These are phyloP conservation scores for Microcebus ravelobensis DNA, from an alignment of 2,113 vertebrate species.

Conservation along the genomic window DNA sequence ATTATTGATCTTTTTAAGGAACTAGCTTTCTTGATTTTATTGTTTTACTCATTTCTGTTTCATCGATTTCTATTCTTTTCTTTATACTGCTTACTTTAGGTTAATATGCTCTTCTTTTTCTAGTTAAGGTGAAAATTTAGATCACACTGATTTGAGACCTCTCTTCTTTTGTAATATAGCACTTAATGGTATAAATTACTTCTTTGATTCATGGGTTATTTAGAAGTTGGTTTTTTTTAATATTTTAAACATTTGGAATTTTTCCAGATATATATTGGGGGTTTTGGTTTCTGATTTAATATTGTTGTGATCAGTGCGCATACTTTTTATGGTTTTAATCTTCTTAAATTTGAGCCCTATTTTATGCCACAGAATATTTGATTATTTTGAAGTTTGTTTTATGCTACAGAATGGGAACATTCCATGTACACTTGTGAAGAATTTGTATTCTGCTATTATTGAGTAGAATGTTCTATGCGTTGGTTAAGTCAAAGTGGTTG, in stretches of 20 bases:
- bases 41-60: not conserved
- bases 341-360: not conserved
- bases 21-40: not conserved
- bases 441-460: not conserved
- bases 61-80: not conserved
- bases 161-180: not conserved
- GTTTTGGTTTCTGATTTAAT: conserved; percentile 29
- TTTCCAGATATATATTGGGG: not conserved
- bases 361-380: not conserved
- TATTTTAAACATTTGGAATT: not conserved
- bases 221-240: not conserved
- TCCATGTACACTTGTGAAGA: not conserved
- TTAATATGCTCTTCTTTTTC: not conserved
- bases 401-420: not conserved
- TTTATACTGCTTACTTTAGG: not conserved
- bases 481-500: not conserved
- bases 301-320: not conserved
- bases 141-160: not conserved
- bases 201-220: not conserved
- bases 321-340: not conserved
- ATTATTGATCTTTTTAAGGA: not conserved
- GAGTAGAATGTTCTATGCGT: not conserved
- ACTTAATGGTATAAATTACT: not conserved
- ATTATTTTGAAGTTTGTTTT: not conserved
- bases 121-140: not conserved